phyloP scores from a whole-genome alignment of 2,113 vertebrate species.

The Ciconia maguari region DNA sequence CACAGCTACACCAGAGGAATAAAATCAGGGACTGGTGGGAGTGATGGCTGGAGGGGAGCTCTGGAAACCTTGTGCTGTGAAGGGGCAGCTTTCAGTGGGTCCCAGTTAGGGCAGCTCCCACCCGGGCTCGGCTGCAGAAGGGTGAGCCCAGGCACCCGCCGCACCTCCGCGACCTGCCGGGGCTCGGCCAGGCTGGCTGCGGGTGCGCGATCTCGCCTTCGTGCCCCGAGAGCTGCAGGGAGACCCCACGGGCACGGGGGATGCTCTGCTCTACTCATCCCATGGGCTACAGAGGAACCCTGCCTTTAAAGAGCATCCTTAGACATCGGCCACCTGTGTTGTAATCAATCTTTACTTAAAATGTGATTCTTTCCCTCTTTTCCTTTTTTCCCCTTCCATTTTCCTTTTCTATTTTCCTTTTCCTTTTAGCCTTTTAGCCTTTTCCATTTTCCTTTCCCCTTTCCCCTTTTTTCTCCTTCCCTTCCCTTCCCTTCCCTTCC shows the following conservation, averaged over 20 bases:
- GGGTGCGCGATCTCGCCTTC: rapidly evolving
- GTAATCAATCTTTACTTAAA: not conserved
- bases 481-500: not conserved
- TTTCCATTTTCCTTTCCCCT: not conserved
- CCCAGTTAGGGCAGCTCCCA: not conserved
- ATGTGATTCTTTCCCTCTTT: rapidly evolving
- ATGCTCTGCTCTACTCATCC: not conserved
- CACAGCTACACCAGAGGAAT: too few species aligned
- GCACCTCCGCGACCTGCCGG: rapidly evolving
- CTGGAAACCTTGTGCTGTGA: not conserved
- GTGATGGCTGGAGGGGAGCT: not conserved
- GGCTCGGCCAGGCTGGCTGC: rapidly evolving
- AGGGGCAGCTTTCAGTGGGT: not conserved
- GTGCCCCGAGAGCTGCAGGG: rapidly evolving
- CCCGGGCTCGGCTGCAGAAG: not conserved
- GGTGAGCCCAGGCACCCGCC: not conserved
- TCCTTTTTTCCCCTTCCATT: too few species aligned
- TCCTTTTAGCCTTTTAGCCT: not conserved
- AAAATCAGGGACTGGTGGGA: too few species aligned
- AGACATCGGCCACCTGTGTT: rapidly evolving
- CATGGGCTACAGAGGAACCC: rapidly evolving
- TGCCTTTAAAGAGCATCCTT: not conserved
- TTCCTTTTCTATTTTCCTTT: too few species aligned
- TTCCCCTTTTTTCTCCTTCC: too few species aligned
- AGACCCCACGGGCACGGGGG: rapidly evolving